Evolutionary conservation across 2,113 vertebrate species (phyloP), one percentile per base, ranked within the genome.

Genomic region (Anarrhichthys ocellatus): DNA sequence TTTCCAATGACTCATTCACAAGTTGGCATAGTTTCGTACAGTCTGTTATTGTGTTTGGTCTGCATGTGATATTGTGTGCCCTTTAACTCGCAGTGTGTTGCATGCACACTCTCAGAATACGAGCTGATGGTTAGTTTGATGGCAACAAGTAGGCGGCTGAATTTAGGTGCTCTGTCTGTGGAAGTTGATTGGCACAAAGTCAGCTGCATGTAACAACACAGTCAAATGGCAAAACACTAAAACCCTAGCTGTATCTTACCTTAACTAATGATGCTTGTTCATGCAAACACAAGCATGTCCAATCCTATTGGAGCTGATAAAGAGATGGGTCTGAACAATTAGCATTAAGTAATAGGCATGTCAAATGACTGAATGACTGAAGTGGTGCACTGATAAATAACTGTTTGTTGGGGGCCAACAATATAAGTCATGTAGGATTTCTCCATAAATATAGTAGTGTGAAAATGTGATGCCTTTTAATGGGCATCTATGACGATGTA

Each of bases 11-110:
- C 62, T 88, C 88, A 87, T 68, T 83, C 48, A 58, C 67, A 86
- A 80, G 75, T 80, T 81, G 81, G 85, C 84, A 82, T 69, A 78
- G 83, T 80, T 85, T 42, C 76, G 66, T 15, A 5, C 59, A 76
- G 83, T 79, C 50, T 85, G 74, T 90, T 73, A 7, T 58, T 77
- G 79, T 91, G 84, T 85, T 86, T 90, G 70, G 77, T 87, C 70
- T 86, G 88, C 88, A 90, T 92, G 91, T 76, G 44, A 80, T 67
- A 15, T 48, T 73, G 52, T 73, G 56, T 75, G 77, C 48, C 42
- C 72, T 85, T 81, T 74, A 85, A 70, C 71, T 82, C 9, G 38
- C 67, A 61, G 58, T 72, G 76, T 78, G 9, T 80, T 82, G 91
- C 90, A 90, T 89, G 91, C 73, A 61, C 76, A 36, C 46, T 59